Evolutionary conservation across 2,113 vertebrate species (phyloP), one percentile per base, ranked within the genome.

Genomic region (Chaetodon trifascialis): DNA sequence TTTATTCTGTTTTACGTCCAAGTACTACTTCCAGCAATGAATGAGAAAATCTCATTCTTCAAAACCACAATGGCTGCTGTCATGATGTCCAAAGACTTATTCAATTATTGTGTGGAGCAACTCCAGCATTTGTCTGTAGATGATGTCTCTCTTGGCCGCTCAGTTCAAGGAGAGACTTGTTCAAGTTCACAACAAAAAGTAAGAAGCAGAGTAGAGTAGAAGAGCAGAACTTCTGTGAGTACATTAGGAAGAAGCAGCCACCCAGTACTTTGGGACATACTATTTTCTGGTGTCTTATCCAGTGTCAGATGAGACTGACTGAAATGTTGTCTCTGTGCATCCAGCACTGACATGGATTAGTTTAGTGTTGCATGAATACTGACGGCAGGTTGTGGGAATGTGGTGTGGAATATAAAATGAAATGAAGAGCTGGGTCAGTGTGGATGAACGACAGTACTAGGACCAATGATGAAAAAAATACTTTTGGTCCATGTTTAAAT

Each of bases 11-110:
- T 19, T 65, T 44, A 55, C 5, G 52, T 52, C 7, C 14, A 62
- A 21, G 70, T 11, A 52, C 46, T 71, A 60, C 73, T 73, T 62
- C 11, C 30, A 55, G 0, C 16, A 30, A 60, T 66, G 19, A 30
- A 58, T 76, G 51, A 71, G 8, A 47, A 36, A 75, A 64, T 34
- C 14, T 58, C 25, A 63, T 46, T 75, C 68, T 76, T 34, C 30
- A 10, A 60, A 49, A 66, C 55, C 42, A 65, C 17, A 60, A 42
- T 63, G 16, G 11, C 6, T 44, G 25, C 23, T 68, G 46, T 63
- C 47, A n/a, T 52, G 56, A 56, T 58, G 4, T 72, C 42, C 40
- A 54, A 75, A 51, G 46, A 60, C 47, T 4, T 49, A 15, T 49
- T 67, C 36, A 9, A 66, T 72, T 51, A 66, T 10, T 55, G 16